Percentiles rank a stretch among this genome's conserved stretches.
phyloP scores from a whole-genome alignment of 1,140 invertebrate genomes.

The Leptonema lineaticorne region DNA sequence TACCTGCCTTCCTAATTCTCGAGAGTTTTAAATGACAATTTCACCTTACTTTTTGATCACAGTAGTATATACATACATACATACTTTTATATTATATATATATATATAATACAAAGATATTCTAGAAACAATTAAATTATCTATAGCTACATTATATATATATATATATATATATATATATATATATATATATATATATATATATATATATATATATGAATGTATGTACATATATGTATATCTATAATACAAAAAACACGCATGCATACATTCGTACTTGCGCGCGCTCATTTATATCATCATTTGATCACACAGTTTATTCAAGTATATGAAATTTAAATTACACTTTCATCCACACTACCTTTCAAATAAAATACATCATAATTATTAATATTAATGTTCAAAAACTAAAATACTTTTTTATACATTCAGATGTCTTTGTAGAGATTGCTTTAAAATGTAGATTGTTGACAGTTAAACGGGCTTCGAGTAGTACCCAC shows the following conservation, averaged over 20 bases:
- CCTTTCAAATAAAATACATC: too few relatives aligned
- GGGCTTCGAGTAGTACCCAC: conserved; percentile 5
- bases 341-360: not conserved
- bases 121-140: conserved; percentile 9
- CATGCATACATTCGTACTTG: not conserved
- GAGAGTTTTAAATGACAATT: too few relatives aligned
- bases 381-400: not conserved
- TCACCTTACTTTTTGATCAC: too few relatives aligned
- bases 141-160: conserved; percentile 10
- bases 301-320: too few relatives aligned
- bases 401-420: not conserved
- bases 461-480: not conserved
- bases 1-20: too few relatives aligned
- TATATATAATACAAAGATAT: conserved; percentile 1
- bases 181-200: too few relatives aligned
- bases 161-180: too few relatives aligned
- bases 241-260: conserved; percentile 2
- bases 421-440: not conserved
- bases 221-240: too few relatives aligned
- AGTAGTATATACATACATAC: too few relatives aligned
- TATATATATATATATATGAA: too few relatives aligned
- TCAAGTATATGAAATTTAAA: not conserved
- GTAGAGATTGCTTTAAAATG: not conserved
- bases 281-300: not conserved
- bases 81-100: conserved; percentile 3